Percentiles rank a stretch among this genome's conserved stretches.
Evolutionary conservation across 2,797 vertebrate genomes (phyloP).

Genomic region (Alexandromys oeconomus): DNA sequence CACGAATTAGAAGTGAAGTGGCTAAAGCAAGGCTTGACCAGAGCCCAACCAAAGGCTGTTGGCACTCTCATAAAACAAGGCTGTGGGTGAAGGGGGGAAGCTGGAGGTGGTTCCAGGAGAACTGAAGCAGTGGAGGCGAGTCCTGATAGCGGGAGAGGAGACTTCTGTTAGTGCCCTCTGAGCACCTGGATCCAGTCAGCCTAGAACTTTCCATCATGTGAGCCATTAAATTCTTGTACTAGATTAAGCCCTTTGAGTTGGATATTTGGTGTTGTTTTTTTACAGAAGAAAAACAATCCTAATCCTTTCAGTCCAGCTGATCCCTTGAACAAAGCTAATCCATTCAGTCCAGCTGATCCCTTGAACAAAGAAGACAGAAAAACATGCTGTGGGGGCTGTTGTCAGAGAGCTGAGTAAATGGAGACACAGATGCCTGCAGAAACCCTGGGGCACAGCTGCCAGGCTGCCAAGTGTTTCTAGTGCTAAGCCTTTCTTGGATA

Average conservation of each 20-base stretch:
- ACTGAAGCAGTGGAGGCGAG: background rate
- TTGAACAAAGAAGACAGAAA: conserved; percentile 23
- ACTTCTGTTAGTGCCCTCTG: background rate
- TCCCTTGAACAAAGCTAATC: conserved; percentile 28
- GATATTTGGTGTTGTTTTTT: background rate
- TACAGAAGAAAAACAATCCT: background rate
- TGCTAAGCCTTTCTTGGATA: background rate
- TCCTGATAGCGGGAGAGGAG: too few relatives aligned
- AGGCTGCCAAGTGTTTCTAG: background rate
- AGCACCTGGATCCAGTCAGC: conserved; percentile 5
- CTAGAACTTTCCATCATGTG: conserved; percentile 16
- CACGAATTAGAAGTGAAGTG: background rate
- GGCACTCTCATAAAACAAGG: background rate
- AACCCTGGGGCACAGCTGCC: background rate
- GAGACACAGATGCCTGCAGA: background rate
- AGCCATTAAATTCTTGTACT: conserved; percentile 37
- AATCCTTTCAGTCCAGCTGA: background rate
- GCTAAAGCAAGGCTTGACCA: background rate
- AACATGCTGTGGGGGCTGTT: background rate
- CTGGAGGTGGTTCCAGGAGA: background rate
- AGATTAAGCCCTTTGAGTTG: conserved; percentile 7
- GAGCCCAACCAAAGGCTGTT: background rate
- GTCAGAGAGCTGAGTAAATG: background rate
- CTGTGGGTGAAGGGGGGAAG: background rate
- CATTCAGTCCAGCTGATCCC: background rate